These are phyloP conservation scores for Akabosia matsudoensis DNA, from an alignment of 1,140 invertebrate species.

Conservation along the genomic window DNA sequence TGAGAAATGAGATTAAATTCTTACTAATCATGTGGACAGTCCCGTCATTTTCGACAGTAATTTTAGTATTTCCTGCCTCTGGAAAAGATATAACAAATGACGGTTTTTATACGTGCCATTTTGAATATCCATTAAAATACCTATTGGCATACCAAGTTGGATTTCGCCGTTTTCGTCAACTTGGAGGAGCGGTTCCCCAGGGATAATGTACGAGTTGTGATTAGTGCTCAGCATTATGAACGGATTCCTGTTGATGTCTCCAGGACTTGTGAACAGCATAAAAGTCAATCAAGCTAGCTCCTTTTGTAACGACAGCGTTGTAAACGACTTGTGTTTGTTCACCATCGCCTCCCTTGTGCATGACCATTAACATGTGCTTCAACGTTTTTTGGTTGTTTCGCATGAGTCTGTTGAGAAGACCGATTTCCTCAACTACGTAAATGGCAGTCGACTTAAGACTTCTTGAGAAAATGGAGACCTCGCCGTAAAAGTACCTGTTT, in stretches of 20 bases:
- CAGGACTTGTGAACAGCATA: background rate
- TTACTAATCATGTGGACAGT: slow-evolving; percentile 27
- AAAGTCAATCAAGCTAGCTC: slow-evolving; percentile 25
- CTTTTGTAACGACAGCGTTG: slow-evolving; percentile 40
- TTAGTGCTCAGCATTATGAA: slow-evolving; percentile 37
- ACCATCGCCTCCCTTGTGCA: background rate
- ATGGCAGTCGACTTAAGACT: background rate
- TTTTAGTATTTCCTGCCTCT: background rate
- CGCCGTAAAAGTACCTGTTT: slow-evolving; percentile 37
- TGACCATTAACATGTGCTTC: slow-evolving; percentile 27
- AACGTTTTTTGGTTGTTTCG: slow-evolving; percentile 18
- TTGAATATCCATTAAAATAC: background rate
- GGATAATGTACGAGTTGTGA: slow-evolving; percentile 37
- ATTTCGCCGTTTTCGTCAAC: slow-evolving; percentile 38
- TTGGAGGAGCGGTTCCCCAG: slow-evolving; percentile 28
- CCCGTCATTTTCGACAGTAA: background rate
- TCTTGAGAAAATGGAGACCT: slow-evolving; percentile 17
- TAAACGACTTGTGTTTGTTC: background rate
- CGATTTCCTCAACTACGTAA: slow-evolving; percentile 40
- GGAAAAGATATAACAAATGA: background rate
- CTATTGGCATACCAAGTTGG: slow-evolving; percentile 27
- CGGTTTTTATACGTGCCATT: too few species aligned
- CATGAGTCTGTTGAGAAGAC: slow-evolving; percentile 27
- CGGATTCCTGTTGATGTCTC: background rate
- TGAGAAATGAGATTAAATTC: background rate